These are phyloP conservation scores for Amyelois transitella DNA, from an alignment of 1,140 invertebrate species.

Conservation along the genomic window DNA sequence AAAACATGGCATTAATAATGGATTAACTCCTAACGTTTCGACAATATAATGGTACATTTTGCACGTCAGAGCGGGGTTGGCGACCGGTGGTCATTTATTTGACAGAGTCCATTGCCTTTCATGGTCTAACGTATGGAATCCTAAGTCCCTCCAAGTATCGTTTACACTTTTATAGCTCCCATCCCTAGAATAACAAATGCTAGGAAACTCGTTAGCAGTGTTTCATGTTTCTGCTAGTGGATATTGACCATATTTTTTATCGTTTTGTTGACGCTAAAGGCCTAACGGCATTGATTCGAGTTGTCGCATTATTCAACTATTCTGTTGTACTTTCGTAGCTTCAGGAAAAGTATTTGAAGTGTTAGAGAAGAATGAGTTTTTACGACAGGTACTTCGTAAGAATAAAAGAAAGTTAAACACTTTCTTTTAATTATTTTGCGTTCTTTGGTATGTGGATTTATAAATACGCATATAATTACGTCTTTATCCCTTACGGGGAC, in stretches of 20 bases:
- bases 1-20: background rate
- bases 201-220: background rate
- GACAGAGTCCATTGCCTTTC: background rate
- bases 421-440: too few relatives aligned
- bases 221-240: background rate
- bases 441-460: too few relatives aligned
- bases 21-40: background rate
- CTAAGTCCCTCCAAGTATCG: background rate
- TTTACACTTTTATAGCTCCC: slow-evolving; percentile 3
- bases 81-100: slow-evolving; percentile 1
- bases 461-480: too few relatives aligned
- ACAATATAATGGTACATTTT: slow-evolving; percentile 2
- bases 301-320: background rate
- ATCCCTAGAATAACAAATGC: slow-evolving; percentile 1
- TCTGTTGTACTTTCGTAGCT: background rate
- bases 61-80: background rate
- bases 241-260: background rate
- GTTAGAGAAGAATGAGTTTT: too few relatives aligned
- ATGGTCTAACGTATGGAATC: slow-evolving; percentile 2
- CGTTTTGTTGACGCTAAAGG: background rate
- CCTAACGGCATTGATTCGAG: background rate
- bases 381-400: too few relatives aligned
- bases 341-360: background rate
- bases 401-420: too few relatives aligned
- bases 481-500: too few relatives aligned